Percentiles rank a stretch among this genome's conserved stretches.
Evolutionary conservation across 2,797 vertebrate genomes (phyloP).

Genomic region (Danio albolineatus): DNA sequence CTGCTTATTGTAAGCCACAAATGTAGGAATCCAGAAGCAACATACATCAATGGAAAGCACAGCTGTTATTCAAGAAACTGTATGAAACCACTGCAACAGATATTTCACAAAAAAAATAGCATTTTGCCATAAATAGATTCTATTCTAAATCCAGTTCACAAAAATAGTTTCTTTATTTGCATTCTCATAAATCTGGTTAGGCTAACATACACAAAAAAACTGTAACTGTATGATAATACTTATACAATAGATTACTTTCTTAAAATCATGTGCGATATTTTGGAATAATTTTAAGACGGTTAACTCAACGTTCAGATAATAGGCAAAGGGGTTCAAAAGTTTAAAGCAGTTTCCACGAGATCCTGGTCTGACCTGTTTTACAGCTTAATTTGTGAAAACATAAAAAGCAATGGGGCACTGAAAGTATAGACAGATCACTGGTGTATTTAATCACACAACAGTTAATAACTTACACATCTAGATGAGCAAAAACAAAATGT

Average conservation of each 20-base stretch:
- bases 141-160: not conserved
- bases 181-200: not conserved
- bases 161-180: not conserved
- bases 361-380: not conserved
- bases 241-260: not conserved
- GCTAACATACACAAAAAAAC: not conserved
- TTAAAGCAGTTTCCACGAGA: not conserved
- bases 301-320: not conserved
- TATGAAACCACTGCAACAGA: not conserved
- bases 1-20: constrained; percentile 12
- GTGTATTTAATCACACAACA: not conserved
- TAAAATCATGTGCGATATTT: not conserved
- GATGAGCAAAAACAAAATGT: constrained; percentile 1
- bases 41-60: constrained; percentile 9
- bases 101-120: constrained; percentile 5
- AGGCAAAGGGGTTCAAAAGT: not conserved
- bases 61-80: not conserved
- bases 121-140: constrained; percentile 12
- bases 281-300: not conserved
- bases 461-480: not conserved
- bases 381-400: not conserved
- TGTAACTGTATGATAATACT: not conserved
- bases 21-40: constrained; percentile 11
- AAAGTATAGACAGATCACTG: not conserved
- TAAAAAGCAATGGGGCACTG: not conserved